Evolutionary conservation across 2,797 vertebrate species (phyloP).

Genomic region (Acridotheres tristis): DNA sequence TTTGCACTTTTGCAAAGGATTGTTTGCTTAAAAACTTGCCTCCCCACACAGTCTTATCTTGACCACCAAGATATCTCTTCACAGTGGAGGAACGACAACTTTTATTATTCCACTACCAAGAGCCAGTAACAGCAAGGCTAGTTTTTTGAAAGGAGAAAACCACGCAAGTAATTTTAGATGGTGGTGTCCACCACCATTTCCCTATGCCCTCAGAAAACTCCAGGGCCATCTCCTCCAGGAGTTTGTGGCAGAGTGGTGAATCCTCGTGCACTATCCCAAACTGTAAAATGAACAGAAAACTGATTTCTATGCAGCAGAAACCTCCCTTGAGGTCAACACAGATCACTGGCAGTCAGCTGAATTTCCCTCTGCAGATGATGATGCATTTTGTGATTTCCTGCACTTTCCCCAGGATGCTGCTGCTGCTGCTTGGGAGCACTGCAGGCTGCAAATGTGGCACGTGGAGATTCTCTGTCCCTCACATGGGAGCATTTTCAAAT

Average conservation of each 20-base stretch:
- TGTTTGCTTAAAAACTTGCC: background rate
- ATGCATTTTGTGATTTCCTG: background rate
- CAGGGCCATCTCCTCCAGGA: background rate
- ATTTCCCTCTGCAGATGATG: background rate
- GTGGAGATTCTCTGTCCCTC: background rate
- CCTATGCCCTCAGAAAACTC: background rate
- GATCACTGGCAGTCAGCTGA: background rate
- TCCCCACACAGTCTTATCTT: background rate
- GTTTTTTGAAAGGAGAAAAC: background rate
- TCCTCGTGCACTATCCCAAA: background rate
- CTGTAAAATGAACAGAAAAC: background rate
- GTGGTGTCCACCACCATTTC: background rate
- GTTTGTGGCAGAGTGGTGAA: background rate
- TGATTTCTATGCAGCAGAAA: background rate
- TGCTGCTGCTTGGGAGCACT: background rate
- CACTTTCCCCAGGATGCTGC: background rate
- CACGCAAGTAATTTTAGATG: background rate
- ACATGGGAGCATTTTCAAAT: background rate
- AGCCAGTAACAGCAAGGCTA: background rate
- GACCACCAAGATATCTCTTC: background rate
- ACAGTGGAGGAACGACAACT: background rate
- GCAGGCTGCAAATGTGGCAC: background rate
- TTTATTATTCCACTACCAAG: background rate
- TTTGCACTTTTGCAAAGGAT: background rate
- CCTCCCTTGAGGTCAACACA: fast-evolving